Evolutionary conservation across 2,888 invertebrate species (phyloP).

Genomic region (Calliopum simillimum): DNA sequence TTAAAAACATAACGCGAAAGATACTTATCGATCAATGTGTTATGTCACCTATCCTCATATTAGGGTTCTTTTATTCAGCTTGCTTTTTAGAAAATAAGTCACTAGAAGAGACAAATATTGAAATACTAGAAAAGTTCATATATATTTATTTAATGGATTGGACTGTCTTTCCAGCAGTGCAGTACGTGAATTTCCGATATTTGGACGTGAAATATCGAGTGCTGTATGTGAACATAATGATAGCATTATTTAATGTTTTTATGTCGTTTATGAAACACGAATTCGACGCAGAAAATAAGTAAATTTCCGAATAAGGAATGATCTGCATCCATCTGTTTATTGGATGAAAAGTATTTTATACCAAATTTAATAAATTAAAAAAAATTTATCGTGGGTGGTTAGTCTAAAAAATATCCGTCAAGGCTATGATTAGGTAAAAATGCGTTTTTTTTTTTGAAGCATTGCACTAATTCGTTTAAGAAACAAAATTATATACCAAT

Average conservation of each 20-base stretch:
- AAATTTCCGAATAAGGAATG: no score
- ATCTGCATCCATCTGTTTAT: no score
- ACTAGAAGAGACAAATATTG: constrained; percentile 70
- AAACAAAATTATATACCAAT: no score
- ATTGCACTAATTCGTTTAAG: no score
- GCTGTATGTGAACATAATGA: constrained; percentile 85
- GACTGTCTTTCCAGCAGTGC: constrained; percentile 90
- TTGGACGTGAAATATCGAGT: constrained; percentile 86
- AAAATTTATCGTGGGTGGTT: no score
- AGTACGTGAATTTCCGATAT: constrained; percentile 91
- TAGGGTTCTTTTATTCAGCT: constrained; percentile 84
- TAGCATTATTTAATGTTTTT: constrained; percentile 88
- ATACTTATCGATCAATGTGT: constrained; percentile 65
- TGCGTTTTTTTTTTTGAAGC: no score
- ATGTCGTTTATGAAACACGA: constrained; percentile 88
- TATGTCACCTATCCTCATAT: constrained; percentile 83
- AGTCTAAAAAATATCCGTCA: no score
- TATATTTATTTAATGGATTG: constrained; percentile 89
- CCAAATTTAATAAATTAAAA: no score
- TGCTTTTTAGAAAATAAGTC: constrained; percentile 79
- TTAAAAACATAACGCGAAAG: constrained; percentile 51
- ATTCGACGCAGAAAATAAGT: constrained; percentile 35
- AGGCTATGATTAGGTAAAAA: no score
- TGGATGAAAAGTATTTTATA: no score
- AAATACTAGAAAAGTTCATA: constrained; percentile 77